Base-by-base conservation (phyloP, 2,888 invertebrate species). In the Cerastoderma edule region DNA sequence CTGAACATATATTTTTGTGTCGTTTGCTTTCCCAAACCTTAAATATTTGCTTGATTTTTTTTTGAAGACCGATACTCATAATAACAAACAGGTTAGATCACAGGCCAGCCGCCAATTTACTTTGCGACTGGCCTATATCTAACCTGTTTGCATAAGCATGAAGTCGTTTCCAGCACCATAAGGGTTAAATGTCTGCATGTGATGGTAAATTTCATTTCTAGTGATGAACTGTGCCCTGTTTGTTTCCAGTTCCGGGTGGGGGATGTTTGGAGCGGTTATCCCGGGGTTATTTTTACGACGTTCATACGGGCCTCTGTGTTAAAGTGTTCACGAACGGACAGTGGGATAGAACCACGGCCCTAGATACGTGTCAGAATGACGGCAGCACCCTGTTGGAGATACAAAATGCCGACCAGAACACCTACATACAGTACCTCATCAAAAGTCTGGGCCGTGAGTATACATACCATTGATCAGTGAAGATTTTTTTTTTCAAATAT, bases 371-470 rank as follows among this genome's bases (percentile, higher is more conserved):
- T 39, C 32, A 39, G 4, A 5, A 24, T 22, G 8, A 13, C 3
- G 60, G 60, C 39, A 24, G 24, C 39, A 39, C 16, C 22, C 22
- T 60, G 60, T 27, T 60, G 33, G 60, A 60, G 27, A 24, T 60
- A 5, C 8, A 22, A 22, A 39, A 24, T 39, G 39, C n/a, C 39
- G 33, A 35, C 4, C 22, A 24, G 4, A 27, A 35, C 35, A 60
- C 13, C n/a, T 60, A 32, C 22, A 24, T 60, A 16, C 60, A 60
- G 22, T 60, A 60, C n/a, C 22, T 60, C 39, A 32, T 60, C 16
- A 60, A 24, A 33, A 60, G 60, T 60, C 39, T 60, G 6, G 60
- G 60, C 8, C 35, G 60, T 60, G 33, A 60, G 60, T 60, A 5
- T 2, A 53, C n/a, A n/a, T n/a, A n/a, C n/a, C n/a, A n/a, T n/a